A percentile compares a stretch with the other conserved stretches of the same genome.
phyloP scores from a whole-genome alignment of 2,888 invertebrate genomes.

The Athetis lepigone region DNA sequence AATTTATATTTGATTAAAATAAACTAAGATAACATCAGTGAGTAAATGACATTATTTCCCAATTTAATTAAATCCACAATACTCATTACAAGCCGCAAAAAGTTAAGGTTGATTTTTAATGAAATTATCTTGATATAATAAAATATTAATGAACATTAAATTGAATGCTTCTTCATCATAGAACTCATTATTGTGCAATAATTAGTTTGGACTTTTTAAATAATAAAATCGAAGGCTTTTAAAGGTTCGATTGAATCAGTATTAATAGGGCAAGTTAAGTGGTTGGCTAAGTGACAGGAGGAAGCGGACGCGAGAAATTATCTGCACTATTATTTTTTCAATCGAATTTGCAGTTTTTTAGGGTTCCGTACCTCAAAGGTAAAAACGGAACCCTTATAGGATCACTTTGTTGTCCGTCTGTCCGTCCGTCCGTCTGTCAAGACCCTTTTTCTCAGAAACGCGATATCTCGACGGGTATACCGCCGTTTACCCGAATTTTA shows the following conservation, averaged over 20 bases:
- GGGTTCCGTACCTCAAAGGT: too few species aligned
- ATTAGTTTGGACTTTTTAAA: conserved; percentile 56
- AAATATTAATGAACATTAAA: conserved; percentile 31
- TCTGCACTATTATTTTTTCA: not conserved
- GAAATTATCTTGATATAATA: conserved; percentile 29
- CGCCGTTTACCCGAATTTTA: too few species aligned
- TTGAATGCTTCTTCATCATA: conserved; percentile 32
- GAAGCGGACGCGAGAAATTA: conserved; percentile 16
- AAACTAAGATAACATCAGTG: too few species aligned
- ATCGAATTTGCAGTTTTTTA: not conserved
- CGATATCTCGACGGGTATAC: too few species aligned
- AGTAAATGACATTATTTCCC: conserved; percentile 1
- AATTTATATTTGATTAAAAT: too few species aligned
- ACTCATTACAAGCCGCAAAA: not conserved
- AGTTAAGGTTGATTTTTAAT: conserved; percentile 1
- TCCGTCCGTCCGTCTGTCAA: too few species aligned
- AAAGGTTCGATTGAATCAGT: conserved; percentile 61
- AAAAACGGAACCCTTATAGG: too few species aligned
- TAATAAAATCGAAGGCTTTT: conserved; percentile 62
- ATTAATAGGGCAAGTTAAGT: conserved; percentile 52
- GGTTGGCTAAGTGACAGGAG: conserved; percentile 4
- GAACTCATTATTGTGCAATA: conserved; percentile 46
- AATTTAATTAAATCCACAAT: conserved; percentile 10
- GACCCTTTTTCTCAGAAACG: too few species aligned
- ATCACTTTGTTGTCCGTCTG: too few species aligned